A percentile compares a stretch with the other conserved stretches of the same genome.
Conservation (phyloP, 2,797 vertebrate genomes). For the Arremon brunneinucha region DNA sequence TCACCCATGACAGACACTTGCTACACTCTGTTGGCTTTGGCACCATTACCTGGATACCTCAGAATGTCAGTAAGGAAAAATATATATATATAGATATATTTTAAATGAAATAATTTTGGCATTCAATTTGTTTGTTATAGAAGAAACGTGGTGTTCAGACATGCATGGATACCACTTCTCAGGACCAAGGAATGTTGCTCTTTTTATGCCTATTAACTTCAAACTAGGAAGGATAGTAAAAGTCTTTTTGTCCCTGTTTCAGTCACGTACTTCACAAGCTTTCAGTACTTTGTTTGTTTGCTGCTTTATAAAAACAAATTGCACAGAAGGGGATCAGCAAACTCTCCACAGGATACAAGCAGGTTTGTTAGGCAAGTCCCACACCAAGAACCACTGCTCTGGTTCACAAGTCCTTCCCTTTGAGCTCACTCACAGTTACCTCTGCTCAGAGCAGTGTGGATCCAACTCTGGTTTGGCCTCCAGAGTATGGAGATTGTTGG, state of each 20-base stretch:
- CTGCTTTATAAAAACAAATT: not conserved
- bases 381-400: not conserved
- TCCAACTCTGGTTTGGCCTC: not conserved
- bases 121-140: not conserved
- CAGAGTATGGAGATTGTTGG: accelerated
- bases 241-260: not conserved
- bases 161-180: not conserved
- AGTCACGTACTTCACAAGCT: not conserved
- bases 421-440: not conserved
- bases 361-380: not conserved
- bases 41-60: not conserved
- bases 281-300: not conserved
- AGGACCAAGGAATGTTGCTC: not conserved
- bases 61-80: not conserved
- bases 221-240: not conserved
- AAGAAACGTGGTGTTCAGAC: not conserved
- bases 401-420: not conserved
- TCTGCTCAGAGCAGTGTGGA: not conserved
- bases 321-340: not conserved
- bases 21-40: conserved; percentile 33
- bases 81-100: not conserved
- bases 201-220: not conserved
- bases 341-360: not conserved
- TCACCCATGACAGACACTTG: not conserved
- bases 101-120: conserved; percentile 7